Evolutionary conservation across 2,797 vertebrate species (phyloP).

Genomic region (Sciurus carolinensis): DNA sequence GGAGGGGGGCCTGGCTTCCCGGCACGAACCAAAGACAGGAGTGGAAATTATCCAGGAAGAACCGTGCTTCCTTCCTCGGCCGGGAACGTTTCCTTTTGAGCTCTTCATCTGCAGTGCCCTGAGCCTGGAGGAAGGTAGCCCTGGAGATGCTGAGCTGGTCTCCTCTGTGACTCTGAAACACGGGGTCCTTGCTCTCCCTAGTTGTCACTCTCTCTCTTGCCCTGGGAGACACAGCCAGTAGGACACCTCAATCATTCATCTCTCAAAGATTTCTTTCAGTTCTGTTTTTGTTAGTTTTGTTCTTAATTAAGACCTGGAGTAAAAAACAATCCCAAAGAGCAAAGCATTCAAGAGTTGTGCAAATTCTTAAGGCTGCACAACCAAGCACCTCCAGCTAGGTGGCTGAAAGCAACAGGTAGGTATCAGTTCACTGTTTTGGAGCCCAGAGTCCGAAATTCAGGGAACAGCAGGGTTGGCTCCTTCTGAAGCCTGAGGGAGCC

Average conservation of each 20-base stretch:
- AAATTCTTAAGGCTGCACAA: no score
- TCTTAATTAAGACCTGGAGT: not conserved
- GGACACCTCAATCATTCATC: no score
- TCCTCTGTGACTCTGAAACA: no score
- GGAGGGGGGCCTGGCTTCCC: not conserved
- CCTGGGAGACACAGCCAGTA: not conserved
- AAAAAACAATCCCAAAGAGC: not conserved
- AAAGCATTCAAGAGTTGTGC: not conserved
- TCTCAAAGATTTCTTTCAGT: not conserved
- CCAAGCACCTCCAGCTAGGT: no score
- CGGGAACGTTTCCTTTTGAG: not conserved
- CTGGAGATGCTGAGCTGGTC: not conserved
- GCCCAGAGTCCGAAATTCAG: no score
- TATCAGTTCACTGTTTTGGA: not conserved
- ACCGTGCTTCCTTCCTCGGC: fast-evolving
- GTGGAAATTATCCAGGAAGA: not conserved
- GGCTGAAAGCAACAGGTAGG: not conserved
- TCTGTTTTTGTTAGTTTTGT: not conserved
- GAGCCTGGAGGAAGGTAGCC: not conserved
- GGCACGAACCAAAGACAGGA: no score
- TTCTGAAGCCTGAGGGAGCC: no score
- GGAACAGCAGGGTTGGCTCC: not conserved
- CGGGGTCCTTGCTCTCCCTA: no score
- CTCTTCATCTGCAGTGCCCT: not conserved
- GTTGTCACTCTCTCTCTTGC: not conserved